phyloP scores from a whole-genome alignment of 1,140 invertebrate species.

The Meloidogyne floridensis region DNA sequence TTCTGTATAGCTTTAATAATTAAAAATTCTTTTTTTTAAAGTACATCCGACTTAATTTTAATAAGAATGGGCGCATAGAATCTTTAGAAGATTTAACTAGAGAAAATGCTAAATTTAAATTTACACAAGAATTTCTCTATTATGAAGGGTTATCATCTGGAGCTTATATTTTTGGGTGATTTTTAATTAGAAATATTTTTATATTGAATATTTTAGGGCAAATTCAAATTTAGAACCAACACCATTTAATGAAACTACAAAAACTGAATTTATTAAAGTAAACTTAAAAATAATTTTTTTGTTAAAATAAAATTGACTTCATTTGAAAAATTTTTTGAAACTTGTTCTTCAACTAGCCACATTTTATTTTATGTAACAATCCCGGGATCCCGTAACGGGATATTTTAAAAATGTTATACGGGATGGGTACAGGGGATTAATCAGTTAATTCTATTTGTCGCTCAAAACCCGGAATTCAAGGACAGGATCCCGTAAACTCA shows the following conservation, averaged over 20 bases:
- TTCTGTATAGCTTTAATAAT: too few species aligned
- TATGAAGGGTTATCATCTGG: slow-evolving; percentile 27
- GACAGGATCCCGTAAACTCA: too few species aligned
- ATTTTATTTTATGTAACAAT: too few species aligned
- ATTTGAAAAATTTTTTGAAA: too few species aligned
- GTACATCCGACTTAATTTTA: slow-evolving; percentile 35
- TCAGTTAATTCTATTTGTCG: too few species aligned
- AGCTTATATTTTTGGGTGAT: slow-evolving; percentile 66
- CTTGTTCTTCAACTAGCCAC: too few species aligned
- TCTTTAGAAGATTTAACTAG: slow-evolving; percentile 30
- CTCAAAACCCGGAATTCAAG: too few species aligned
- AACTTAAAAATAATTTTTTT: background rate
- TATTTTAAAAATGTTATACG: too few species aligned
- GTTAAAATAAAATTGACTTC: too few species aligned
- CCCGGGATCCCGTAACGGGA: too few species aligned
- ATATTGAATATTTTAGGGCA: background rate
- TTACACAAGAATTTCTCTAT: slow-evolving; percentile 35
- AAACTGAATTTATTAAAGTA: slow-evolving; percentile 31
- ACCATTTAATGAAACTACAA: background rate
- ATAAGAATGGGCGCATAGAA: slow-evolving; percentile 25
- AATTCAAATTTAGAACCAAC: background rate
- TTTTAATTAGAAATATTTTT: slow-evolving; percentile 27
- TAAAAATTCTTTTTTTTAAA: slow-evolving; percentile 13
- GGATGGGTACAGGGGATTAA: too few species aligned
- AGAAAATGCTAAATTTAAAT: slow-evolving; percentile 17